phyloP scores from a whole-genome alignment of 2,888 invertebrate species.

The Synanthedon formicaeformis region DNA sequence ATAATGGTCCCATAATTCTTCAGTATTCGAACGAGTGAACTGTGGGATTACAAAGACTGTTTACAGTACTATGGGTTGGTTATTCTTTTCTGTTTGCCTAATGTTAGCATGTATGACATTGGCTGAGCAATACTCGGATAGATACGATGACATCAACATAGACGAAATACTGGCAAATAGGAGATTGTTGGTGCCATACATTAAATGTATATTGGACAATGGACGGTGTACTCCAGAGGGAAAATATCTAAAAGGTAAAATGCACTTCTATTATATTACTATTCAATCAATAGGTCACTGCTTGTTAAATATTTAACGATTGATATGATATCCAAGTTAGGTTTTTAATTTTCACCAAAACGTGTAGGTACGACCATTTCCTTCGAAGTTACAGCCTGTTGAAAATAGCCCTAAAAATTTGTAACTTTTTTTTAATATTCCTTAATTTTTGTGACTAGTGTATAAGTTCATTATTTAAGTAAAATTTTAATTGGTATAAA shows the following conservation, averaged over 20 bases:
- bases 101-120: conserved; percentile 4
- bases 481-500: too few species aligned
- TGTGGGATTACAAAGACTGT: background rate
- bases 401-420: too few species aligned
- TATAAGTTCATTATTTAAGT: too few species aligned
- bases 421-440: too few species aligned
- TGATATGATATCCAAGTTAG: background rate
- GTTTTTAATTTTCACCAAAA: background rate
- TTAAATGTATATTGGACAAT: conserved; percentile 71
- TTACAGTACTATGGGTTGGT: conserved; percentile 19
- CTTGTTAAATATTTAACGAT: conserved; percentile 2
- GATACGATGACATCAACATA: conserved; percentile 74
- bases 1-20: background rate
- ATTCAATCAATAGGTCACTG: conserved; percentile 65
- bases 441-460: too few species aligned
- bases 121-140: conserved; percentile 51
- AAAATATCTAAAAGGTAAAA: conserved; percentile 72
- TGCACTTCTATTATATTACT: background rate
- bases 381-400: too few species aligned
- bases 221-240: conserved; percentile 74
- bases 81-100: conserved; percentile 10
- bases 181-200: conserved; percentile 72
- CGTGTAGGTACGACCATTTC: too few species aligned
- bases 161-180: conserved; percentile 73
- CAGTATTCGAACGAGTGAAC: background rate